Evolutionary conservation across 2,113 vertebrate species (phyloP).

Genomic region (Strigops habroptila): DNA sequence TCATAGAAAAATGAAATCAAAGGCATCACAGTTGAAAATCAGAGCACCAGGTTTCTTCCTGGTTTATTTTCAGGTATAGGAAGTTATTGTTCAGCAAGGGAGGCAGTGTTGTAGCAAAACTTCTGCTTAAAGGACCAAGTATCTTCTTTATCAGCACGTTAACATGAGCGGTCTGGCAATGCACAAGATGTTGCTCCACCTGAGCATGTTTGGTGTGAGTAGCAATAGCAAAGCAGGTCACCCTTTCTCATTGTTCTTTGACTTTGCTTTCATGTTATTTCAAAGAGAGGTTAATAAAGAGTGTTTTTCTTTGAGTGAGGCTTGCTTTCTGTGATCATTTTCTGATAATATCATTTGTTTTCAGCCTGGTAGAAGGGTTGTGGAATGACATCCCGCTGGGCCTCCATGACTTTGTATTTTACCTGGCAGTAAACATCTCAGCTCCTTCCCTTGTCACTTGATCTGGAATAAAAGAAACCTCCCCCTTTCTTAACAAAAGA

Average conservation of each 20-base stretch:
- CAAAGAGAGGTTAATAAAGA: conserved; percentile 40
- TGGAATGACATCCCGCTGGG: conserved; percentile 29
- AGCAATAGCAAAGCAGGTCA: not conserved
- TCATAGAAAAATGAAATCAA: not conserved
- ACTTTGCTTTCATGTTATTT: conserved; percentile 51
- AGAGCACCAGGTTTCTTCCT: not conserved
- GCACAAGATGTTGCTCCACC: not conserved
- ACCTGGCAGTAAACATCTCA: conserved; percentile 31
- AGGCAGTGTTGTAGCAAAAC: not conserved
- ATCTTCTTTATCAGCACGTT: not conserved
- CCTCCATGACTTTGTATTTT: conserved; percentile 25
- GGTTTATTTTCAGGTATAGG: not conserved
- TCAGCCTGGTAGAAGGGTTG: conserved; percentile 8
- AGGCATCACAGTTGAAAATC: not conserved
- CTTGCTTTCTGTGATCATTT: conserved; percentile 45
- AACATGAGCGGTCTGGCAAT: not conserved
- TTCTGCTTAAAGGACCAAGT: not conserved
- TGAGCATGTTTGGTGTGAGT: not conserved
- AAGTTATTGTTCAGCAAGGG: not conserved
- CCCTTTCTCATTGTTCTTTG: conserved; percentile 7
- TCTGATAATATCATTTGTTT: conserved; percentile 59
- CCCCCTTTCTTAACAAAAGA: not conserved
- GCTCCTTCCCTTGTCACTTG: conserved; percentile 63
- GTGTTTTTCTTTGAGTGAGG: not conserved
- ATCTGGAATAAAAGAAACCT: conserved; percentile 74